Percentiles rank a stretch among this genome's conserved stretches.
Evolutionary conservation across 2,113 vertebrate genomes (phyloP).

Genomic region (Hemibagrus wyckioides): DNA sequence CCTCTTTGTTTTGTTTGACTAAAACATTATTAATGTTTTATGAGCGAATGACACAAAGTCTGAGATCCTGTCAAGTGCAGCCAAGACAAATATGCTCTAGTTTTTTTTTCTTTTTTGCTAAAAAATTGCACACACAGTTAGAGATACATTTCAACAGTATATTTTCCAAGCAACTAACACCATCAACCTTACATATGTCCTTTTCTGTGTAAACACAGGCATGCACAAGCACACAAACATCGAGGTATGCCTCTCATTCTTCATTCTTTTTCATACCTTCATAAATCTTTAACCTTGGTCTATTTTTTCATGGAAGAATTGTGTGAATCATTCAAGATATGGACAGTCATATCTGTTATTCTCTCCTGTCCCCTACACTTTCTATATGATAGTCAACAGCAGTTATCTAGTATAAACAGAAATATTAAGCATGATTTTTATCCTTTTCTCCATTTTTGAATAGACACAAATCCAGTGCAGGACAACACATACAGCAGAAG

Average conservation of each 20-base stretch:
- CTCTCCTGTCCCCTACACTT: background rate
- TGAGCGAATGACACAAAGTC: background rate
- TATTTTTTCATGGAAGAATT: background rate
- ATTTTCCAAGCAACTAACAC: background rate
- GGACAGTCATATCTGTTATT: background rate
- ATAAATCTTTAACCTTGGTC: conserved; percentile 27
- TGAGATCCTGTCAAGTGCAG: conserved; percentile 2
- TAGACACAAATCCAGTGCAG: background rate
- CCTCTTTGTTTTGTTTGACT: background rate
- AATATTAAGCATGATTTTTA: background rate
- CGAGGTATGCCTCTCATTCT: background rate
- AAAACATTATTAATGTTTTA: background rate
- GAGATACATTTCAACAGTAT: background rate
- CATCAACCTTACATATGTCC: background rate
- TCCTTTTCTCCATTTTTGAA: background rate
- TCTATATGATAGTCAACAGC: background rate
- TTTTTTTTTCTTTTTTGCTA: background rate
- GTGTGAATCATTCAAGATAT: background rate
- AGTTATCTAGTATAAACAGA: background rate
- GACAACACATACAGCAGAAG: background rate
- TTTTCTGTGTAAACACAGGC: conserved; percentile 5
- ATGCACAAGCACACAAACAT: background rate
- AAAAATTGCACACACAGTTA: background rate
- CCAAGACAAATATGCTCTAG: background rate
- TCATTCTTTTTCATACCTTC: conserved; percentile 8